A percentile compares a stretch with the other conserved stretches of the same genome.
These are phyloP conservation scores for Protophormia terraenovae DNA, from an alignment of 2,888 invertebrate species.

Conservation along the genomic window DNA sequence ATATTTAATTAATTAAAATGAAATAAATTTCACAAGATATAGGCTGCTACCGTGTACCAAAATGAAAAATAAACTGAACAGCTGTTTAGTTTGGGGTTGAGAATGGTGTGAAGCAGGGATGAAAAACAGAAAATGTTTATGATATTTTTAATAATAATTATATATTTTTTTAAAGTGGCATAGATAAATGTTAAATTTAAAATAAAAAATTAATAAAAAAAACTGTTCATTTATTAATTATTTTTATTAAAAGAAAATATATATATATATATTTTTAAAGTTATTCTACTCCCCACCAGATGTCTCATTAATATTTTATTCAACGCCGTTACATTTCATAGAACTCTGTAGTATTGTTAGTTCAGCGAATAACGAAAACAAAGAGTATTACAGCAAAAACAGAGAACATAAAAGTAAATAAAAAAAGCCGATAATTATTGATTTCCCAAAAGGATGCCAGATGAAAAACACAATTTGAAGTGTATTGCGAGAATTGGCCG, in stretches of 20 bases:
- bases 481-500: background rate
- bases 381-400: conserved; percentile 38
- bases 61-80: background rate
- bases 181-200: no score
- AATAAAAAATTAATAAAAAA: no score
- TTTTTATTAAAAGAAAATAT: no score
- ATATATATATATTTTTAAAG: no score
- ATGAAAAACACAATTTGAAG: background rate
- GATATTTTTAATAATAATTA: no score
- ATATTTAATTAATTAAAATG: background rate
- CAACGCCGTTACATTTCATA: no score
- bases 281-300: background rate
- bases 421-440: conserved; percentile 55
- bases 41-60: background rate
- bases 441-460: conserved; percentile 39
- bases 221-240: no score
- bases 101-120: background rate
- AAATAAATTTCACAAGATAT: background rate
- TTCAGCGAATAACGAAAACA: conserved; percentile 18
- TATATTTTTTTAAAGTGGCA: no score
- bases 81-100: conserved; percentile 6
- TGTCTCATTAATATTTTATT: no score
- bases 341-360: no score
- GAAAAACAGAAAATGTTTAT: no score
- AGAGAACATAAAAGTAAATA: conserved; percentile 19